Percentiles rank a stretch among this genome's conserved stretches.
Conservation (phyloP, 2,113 vertebrate genomes). For the Neogobius melanostomus region DNA sequence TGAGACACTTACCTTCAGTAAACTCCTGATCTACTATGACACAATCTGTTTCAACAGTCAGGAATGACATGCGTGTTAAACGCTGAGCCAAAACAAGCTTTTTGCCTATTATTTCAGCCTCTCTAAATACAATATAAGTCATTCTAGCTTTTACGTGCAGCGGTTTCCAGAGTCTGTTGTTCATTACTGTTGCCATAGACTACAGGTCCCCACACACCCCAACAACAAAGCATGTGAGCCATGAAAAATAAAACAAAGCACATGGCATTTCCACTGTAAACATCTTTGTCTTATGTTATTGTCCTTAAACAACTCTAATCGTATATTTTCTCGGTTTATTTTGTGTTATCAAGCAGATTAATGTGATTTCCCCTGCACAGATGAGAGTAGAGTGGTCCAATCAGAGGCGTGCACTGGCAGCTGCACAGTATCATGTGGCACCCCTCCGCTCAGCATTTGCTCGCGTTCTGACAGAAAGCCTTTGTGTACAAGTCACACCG, state of each 20-base stretch:
- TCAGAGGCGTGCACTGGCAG: constrained; percentile 51
- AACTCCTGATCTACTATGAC: neutral
- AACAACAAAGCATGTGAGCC: constrained; percentile 16
- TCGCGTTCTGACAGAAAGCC: constrained; percentile 57
- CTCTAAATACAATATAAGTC: neutral
- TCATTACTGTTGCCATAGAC: constrained; percentile 40
- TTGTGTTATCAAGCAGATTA: constrained; percentile 15
- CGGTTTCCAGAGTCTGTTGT: constrained; percentile 40
- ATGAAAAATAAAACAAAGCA: constrained; percentile 23
- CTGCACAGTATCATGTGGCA: constrained; percentile 63
- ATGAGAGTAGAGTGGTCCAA: constrained; percentile 29
- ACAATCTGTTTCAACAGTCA: neutral
- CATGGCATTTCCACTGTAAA: constrained; percentile 5
- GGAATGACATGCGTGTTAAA: constrained; percentile 12
- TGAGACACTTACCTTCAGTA: neutral
- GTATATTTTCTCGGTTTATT: constrained; percentile 16
- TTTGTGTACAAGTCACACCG: constrained; percentile 55
- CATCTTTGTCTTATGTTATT: neutral
- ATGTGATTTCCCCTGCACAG: constrained; percentile 12
- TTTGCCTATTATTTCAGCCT: neutral
- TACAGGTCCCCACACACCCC: constrained; percentile 24
- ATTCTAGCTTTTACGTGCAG: constrained; percentile 20
- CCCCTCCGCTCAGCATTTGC: constrained; percentile 41
- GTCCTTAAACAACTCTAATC: neutral
- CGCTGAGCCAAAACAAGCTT: neutral